phyloP scores from a whole-genome alignment of 2,113 vertebrate species.

The Corydoras maculifer region DNA sequence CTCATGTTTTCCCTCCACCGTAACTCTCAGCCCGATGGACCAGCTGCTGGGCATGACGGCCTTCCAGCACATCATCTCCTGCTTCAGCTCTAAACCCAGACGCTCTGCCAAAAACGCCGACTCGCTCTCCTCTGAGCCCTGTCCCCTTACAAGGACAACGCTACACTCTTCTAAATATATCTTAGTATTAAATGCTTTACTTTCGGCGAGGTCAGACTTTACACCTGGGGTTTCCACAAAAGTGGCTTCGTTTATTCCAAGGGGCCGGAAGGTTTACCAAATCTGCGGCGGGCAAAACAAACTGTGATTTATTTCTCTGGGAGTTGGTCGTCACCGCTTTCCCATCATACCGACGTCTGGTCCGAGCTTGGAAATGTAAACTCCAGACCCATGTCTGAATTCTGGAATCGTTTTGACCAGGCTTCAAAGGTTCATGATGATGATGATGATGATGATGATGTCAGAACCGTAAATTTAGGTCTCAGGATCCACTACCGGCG shows the following conservation, averaged over 20 bases:
- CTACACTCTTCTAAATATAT: conserved; percentile 57
- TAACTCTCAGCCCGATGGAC: no score
- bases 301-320: background rate
- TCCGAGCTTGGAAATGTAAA: background rate
- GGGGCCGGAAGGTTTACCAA: background rate
- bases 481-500: no score
- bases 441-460: background rate
- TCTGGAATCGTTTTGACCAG: background rate
- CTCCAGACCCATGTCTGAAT: no score
- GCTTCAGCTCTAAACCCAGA: conserved; percentile 2
- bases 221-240: conserved; percentile 23
- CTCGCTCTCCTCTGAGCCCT: conserved; percentile 28
- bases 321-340: background rate
- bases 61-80: background rate
- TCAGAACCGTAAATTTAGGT: no score
- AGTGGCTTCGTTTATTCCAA: background rate
- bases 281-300: background rate
- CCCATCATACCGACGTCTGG: background rate
- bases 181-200: conserved; percentile 30
- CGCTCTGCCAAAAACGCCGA: conserved; percentile 48
- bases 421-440: no score
- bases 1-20: no score
- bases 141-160: conserved; percentile 55
- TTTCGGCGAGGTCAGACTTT: background rate
- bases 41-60: conserved; percentile 1